Conservation (phyloP, 2,888 invertebrate species). For the Gymnoscelis rufifasciata region DNA sequence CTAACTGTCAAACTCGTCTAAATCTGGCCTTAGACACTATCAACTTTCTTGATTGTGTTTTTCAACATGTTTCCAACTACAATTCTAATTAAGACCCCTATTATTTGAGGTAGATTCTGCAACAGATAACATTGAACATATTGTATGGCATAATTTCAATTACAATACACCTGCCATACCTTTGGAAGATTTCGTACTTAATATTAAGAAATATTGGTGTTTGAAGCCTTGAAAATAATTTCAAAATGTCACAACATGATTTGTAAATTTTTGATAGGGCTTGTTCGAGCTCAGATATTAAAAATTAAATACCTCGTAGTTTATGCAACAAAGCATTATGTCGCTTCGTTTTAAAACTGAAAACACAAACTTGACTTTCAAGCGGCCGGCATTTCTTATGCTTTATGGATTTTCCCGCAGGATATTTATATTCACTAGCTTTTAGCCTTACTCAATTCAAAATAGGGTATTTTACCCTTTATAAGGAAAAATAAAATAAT, state of each 20-base stretch:
- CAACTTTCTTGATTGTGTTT: constrained; percentile 15
- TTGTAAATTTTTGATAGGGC: too few relatives aligned
- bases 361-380: too few relatives aligned
- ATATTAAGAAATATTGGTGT: not conserved
- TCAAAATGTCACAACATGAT: not conserved
- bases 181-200: constrained; percentile 1
- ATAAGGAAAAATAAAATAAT: too few relatives aligned
- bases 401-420: too few relatives aligned
- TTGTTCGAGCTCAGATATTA: too few relatives aligned
- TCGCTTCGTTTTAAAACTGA: too few relatives aligned
- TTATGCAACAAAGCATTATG: too few relatives aligned
- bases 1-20: not conserved
- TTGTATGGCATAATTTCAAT: constrained; percentile 19
- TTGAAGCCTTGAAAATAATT: not conserved
- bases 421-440: too few relatives aligned
- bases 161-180: not conserved
- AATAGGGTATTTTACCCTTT: too few relatives aligned
- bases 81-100: constrained; percentile 21
- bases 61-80: constrained; percentile 11
- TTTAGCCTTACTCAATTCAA: too few relatives aligned
- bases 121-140: constrained; percentile 11
- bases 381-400: too few relatives aligned
- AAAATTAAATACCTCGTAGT: too few relatives aligned
- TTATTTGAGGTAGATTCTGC: constrained; percentile 20
- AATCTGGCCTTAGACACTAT: constrained; percentile 5